phyloP scores from a whole-genome alignment of 2,113 vertebrate species.

The Narcine bancroftii region DNA sequence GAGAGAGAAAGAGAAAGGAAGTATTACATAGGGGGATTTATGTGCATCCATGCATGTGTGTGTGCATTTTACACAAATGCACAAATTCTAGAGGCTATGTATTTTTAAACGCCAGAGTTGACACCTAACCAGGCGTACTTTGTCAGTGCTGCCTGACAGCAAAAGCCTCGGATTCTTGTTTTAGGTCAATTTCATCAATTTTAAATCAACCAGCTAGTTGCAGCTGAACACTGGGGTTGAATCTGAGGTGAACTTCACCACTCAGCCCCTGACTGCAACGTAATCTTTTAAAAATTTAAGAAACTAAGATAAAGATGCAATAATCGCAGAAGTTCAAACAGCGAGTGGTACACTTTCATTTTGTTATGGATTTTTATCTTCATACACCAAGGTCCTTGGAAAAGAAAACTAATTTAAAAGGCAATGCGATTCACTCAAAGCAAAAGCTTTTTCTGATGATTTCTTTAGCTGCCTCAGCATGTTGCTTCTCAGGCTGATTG shows the following conservation, averaged over 20 bases:
- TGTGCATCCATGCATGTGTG: background rate
- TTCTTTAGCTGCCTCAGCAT: background rate
- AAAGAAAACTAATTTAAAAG: background rate
- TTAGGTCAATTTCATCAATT: constrained; percentile 33
- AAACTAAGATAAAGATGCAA: background rate
- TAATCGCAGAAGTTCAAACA: background rate
- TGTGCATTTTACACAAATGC: background rate
- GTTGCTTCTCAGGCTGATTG: constrained; percentile 20
- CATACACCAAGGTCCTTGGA: background rate
- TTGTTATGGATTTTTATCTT: background rate
- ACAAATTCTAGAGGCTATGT: background rate
- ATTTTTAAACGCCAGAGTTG: background rate
- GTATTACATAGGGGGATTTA: no score
- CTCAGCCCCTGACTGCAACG: background rate
- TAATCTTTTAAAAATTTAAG: background rate
- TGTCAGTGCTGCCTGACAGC: background rate
- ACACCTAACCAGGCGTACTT: background rate
- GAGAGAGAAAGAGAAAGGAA: no score
- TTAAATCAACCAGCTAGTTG: constrained; percentile 18
- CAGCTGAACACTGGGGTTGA: background rate
- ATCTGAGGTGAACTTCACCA: background rate
- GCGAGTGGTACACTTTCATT: background rate
- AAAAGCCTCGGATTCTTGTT: background rate
- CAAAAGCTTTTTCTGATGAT: constrained; percentile 1
- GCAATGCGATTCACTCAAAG: constrained; percentile 11